Base-by-base conservation (phyloP, 2,113 vertebrate genomes). In the Crypturellus undulatus region DNA sequence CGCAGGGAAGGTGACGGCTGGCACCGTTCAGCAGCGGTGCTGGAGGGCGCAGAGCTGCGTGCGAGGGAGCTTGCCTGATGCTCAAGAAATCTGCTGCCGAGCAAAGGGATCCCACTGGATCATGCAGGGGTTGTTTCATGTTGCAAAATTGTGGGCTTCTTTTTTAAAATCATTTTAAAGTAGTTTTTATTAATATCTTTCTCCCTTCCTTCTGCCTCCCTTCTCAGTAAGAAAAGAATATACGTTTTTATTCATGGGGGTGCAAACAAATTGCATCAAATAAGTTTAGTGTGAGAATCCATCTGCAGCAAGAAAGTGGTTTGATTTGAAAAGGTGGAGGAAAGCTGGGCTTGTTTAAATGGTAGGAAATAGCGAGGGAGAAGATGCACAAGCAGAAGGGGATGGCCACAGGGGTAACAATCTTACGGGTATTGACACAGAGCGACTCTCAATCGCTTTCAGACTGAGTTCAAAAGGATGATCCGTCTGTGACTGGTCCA, bases 91-190 rank as follows among this genome's bases (percentile, higher is more conserved):
- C 70, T 68, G 5, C 25, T 68, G 38, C 34, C 76, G 8, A 79
- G 7, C 15, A 59, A 71, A 52, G 15, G 7, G 8, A 54, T 1
- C 4, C 49, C 9, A n/a, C 4, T 52, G 51, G 9, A 5, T 79
- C 40, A 70, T 12, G 26, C n/a, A 9, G 17, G 1, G 67, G 11
- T 36, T 67, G 12, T 5, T 59, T 94, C 84, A 32, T 38, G 21
- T 12, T 56, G 28, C 7, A 82, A 36, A 59, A 43, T 1, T 30
- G 5, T 12, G 72, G 14, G 4, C 69, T 65, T 43, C 7, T 70
- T 36, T 40, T 16, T 59, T 69, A 28, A 42, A 3, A 3, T 2
- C 17, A 5, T 13, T n/a, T 63, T 59, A 0, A 20, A 34, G 36
- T 52, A 34, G 28, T 80, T 89, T 56, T 84, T 43, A 56, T 69